Base-by-base conservation (phyloP, 2,113 vertebrate genomes). In the Oncorhynchus gorbuscha region DNA sequence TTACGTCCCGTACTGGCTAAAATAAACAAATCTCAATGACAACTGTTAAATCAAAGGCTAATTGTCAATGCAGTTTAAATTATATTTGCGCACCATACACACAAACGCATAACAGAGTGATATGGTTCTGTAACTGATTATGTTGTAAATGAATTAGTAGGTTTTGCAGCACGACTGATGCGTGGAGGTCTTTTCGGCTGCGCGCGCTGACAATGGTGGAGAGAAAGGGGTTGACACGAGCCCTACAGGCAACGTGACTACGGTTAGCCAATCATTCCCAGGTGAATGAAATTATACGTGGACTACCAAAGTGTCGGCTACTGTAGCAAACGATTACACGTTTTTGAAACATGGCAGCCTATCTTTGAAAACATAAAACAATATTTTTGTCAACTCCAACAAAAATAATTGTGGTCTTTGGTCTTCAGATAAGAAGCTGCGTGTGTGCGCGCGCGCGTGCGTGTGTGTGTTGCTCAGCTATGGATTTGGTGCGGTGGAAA, bases 151-250 rank as follows among this genome's bases (percentile, higher is more conserved):
- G 7, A 9, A 62, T 62, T 22, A 22, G 59, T 3, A 62, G 18
- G 20, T 55, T 45, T 45, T 55, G 51, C 14, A 55, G 51, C 51
- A 55, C 51, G 16, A 22, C n/a, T 11, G n/a, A 22, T 9, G 59
- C 59, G n/a, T 24, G 59, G 59, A 8, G 69, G 22, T 32, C 71
- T 58, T 74, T 74, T 73, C 76, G 76, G 80, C 71, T 71, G 59
- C 76, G 49, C 55, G 61, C 71, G 65, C 67, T 71, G 77, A 81
- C 67, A 78, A 74, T 78, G 80, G 80, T 75, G 79, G 67, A 71
- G 72, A 69, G 70, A 71, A 11, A 61, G 67, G 18, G 51, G 70
- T 30, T 62, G 59, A 69, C 75, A 73, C 55, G 73, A 72, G 59
- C 69, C 8, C 45, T 61, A 65, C 51, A 35, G 35, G 30, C 76